These are phyloP conservation scores for Apteryx mantelli DNA, from an alignment of 2,113 vertebrate species.

Conservation along the genomic window DNA sequence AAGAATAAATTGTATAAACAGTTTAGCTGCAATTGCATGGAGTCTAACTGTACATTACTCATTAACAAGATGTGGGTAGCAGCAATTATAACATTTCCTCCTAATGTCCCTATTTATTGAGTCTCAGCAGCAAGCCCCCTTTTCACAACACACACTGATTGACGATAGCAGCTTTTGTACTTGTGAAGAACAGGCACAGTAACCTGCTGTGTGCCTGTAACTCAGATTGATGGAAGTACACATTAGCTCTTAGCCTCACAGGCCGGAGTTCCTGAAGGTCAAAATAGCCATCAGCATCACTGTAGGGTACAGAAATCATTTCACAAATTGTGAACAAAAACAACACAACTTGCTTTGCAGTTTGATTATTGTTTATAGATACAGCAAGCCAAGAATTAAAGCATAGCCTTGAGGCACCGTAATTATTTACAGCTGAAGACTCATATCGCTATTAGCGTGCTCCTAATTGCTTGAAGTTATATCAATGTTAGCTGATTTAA, in stretches of 20 bases:
- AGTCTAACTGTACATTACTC: constrained; percentile 88
- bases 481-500: constrained; percentile 99
- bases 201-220: constrained; percentile 79
- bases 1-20: constrained; percentile 89
- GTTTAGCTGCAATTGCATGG: constrained; percentile 86
- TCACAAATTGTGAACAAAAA: constrained; percentile 87
- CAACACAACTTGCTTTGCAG: constrained; percentile 90
- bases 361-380: constrained; percentile 99
- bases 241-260: constrained; percentile 82
- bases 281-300: constrained; percentile 89
- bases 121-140: constrained; percentile 83
- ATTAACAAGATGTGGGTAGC: constrained; percentile 90
- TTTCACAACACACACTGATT: constrained; percentile 81
- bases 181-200: constrained; percentile 76
- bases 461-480: constrained; percentile 99
- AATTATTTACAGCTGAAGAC: constrained; percentile 99
- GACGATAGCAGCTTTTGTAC: constrained; percentile 80
- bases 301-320: constrained; percentile 87
- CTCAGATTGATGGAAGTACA: constrained; percentile 86
- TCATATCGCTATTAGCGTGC: constrained; percentile 99
- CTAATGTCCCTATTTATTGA: constrained; percentile 89
- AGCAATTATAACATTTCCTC: constrained; percentile 86
- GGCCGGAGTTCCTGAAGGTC: constrained; percentile 90
- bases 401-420: constrained; percentile 94
- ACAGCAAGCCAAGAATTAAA: constrained; percentile 97